Conservation (phyloP, 2,888 invertebrate genomes). For the Imbricaverruca yamaguchii region DNA sequence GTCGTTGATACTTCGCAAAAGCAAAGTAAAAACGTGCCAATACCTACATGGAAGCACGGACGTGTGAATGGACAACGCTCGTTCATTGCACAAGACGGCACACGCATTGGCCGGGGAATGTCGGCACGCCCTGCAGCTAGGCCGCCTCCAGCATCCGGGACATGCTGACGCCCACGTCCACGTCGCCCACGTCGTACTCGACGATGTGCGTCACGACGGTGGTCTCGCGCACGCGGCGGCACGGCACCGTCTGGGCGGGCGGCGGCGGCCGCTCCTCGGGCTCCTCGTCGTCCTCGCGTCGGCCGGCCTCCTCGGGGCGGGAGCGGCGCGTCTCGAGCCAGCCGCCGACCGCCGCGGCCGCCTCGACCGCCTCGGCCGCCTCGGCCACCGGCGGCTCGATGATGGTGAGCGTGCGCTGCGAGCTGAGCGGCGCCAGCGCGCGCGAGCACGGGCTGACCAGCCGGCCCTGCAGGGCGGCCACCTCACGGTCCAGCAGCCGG, state of each 20-base stretch:
- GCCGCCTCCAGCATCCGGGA: not conserved
- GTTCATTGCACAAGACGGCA: too few relatives aligned
- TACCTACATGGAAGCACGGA: not conserved
- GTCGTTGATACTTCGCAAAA: not conserved
- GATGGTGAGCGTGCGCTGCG: not conserved
- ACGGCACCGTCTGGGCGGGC: not conserved
- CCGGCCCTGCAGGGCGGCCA: not conserved
- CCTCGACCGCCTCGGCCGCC: not conserved
- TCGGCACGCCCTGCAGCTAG: not conserved
- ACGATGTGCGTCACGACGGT: conserved; percentile 17
- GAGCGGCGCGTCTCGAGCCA: not conserved
- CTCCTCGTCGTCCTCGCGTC: not conserved
- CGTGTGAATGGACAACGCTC: too few relatives aligned
- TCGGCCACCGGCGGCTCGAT: not conserved
- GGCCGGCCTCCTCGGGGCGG: not conserved
- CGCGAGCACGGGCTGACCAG: not conserved
- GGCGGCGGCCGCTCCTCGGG: not conserved
- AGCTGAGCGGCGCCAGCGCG: not conserved
- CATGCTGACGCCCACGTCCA: not conserved
- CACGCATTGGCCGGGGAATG: too few relatives aligned
- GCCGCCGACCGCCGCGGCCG: not conserved
- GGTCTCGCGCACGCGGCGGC: conserved; percentile 6
- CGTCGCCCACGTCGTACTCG: conserved; percentile 10
- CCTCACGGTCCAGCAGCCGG: conserved; percentile 6
- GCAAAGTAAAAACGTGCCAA: not conserved